Evolutionary conservation across 2,797 vertebrate species (phyloP), one percentile per base, ranked within the genome.

Genomic region (Muscicapa comitata): DNA sequence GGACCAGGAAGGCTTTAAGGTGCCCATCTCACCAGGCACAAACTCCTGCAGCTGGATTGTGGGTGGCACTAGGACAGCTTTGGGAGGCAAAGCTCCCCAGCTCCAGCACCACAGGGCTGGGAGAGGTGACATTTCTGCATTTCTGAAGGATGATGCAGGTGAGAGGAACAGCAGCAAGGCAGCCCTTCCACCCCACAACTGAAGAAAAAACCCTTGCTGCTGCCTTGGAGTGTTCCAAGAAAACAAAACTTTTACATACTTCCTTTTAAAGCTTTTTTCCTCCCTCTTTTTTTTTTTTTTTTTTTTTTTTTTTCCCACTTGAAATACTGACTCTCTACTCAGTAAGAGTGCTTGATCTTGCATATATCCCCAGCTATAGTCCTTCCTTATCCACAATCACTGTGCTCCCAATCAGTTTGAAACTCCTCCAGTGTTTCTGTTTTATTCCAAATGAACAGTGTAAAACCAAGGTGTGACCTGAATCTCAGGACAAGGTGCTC

Each of bases 101-200:
- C 19, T 25, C 0, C 1, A 83, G 65, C 7, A 10, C 33, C 13
- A 2, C 0, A 19, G 43, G 9, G 7, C 2, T 55, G 45, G 26
- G 54, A 78, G 29, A n/a, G 2, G 55, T 28, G 45, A 72, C 25
- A 18, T 4, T 72, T 20, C 42, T 31, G 20, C 62, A 17, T 0
- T 0, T 0, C 2, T 2, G 0, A 62, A 51, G 66, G 63, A 43
- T 31, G 58, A 68, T 2, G 4, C 9, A 72, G 55, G 35, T 14
- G 16, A 19, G 11, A 79, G 29, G 50, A 85, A 43, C 0, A 7
- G 62, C 43, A 65, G 31, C 38, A 16, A 35, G n/a, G 61, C 50
- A 68, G n/a, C 19, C 7, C 10, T 31, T 67, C 31, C 37, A 38
- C 11, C 40, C 25, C 51, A 24, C 1, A 10, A 25, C 40, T 23